Conservation (phyloP, 2,797 vertebrate genomes). For the Alfaro cultratus region DNA sequence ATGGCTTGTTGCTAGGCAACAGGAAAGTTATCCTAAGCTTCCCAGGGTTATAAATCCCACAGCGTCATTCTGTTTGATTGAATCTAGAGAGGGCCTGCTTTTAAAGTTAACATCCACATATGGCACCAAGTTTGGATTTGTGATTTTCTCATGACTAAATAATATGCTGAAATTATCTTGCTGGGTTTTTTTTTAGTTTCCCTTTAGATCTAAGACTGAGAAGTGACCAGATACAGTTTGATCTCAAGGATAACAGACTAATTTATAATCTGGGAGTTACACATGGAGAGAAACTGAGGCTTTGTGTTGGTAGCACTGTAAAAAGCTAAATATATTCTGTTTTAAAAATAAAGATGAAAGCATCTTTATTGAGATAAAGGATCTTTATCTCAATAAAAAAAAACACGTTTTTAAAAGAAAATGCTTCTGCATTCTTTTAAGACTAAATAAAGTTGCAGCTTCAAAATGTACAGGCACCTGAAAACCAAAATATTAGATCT, state of each 20-base stretch:
- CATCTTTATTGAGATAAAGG: no score
- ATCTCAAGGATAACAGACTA: background rate
- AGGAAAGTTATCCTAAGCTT: slow-evolving; percentile 4
- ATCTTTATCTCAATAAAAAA: no score
- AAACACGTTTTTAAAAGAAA: no score
- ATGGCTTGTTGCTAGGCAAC: slow-evolving; percentile 35
- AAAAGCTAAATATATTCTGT: background rate
- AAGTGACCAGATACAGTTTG: background rate
- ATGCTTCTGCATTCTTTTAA: background rate
- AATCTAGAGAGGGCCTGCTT: background rate
- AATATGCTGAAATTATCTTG: background rate
- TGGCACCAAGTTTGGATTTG: background rate
- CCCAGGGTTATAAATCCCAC: background rate
- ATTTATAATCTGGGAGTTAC: background rate
- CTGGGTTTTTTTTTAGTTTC: background rate
- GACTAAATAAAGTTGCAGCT: background rate
- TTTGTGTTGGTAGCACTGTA: background rate
- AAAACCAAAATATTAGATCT: background rate
- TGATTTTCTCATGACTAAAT: background rate
- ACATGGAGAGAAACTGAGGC: background rate
- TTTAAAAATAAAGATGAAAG: background rate
- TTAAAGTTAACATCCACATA: slow-evolving; percentile 14
- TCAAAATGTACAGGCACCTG: background rate
- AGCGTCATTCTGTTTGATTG: background rate
- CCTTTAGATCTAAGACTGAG: background rate